phyloP scores from a whole-genome alignment of 2,113 vertebrate species.

The Rhea pennata region DNA sequence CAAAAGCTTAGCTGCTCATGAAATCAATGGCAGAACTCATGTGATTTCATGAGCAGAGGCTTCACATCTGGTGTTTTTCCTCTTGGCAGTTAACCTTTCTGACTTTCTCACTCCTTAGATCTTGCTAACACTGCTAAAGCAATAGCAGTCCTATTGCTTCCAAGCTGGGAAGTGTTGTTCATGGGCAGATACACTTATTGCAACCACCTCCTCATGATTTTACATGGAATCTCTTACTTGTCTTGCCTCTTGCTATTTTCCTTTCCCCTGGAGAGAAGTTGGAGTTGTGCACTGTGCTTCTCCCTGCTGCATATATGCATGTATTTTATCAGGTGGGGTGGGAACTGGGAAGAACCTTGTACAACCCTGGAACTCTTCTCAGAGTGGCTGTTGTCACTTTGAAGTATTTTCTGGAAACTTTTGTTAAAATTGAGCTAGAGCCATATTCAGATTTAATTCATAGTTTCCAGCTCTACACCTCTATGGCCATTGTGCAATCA shows the following conservation, averaged over 20 bases:
- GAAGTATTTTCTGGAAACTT: background rate
- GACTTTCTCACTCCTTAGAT: background rate
- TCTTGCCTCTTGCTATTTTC: background rate
- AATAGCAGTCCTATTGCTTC: background rate
- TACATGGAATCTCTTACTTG: background rate
- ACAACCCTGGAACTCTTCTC: background rate
- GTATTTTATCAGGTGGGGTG: background rate
- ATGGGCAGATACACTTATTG: background rate
- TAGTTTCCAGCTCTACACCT: background rate
- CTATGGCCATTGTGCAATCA: background rate
- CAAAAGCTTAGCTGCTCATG: background rate
- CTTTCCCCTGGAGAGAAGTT: background rate
- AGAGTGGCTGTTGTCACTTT: background rate
- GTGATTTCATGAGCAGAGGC: background rate
- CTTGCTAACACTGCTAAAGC: background rate
- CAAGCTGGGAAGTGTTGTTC: background rate
- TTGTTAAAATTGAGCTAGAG: background rate
- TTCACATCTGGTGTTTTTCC: background rate
- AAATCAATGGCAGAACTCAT: background rate
- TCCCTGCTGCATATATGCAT: background rate
- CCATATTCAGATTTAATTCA: background rate
- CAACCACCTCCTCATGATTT: background rate
- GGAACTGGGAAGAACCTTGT: background rate
- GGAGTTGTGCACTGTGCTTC: background rate
- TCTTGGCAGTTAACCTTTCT: background rate